Percentiles rank a stretch among this genome's conserved stretches.
Evolutionary conservation across 2,797 vertebrate species (phyloP).

Genomic region (Cyclura pinguis): DNA sequence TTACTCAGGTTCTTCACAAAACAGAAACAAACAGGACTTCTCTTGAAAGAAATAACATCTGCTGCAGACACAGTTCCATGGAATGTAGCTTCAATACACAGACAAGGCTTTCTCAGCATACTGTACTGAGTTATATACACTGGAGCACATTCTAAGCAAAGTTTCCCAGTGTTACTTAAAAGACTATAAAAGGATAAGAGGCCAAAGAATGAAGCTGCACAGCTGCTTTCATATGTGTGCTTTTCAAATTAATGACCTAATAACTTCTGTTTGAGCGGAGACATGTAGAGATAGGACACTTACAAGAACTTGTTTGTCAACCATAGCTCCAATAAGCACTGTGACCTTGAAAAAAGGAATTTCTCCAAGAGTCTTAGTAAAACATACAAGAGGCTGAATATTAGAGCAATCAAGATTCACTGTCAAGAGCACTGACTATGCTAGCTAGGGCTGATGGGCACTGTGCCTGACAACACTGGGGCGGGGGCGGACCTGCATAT

Average conservation of each 20-base stretch:
- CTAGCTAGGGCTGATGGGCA: no score
- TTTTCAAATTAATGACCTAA: not conserved
- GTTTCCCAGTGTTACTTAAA: slow-evolving; percentile 6
- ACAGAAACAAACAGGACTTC: not conserved
- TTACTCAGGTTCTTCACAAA: not conserved
- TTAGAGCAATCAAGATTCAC: not conserved
- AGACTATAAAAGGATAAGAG: not conserved
- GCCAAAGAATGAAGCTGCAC: not conserved
- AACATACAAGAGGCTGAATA: not conserved
- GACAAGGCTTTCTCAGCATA: not conserved
- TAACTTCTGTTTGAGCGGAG: not conserved
- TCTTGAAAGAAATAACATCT: not conserved
- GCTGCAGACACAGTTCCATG: not conserved
- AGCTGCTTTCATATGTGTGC: not conserved
- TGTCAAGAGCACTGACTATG: no score
- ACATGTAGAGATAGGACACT: not conserved
- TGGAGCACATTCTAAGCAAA: not conserved
- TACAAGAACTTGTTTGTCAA: not conserved
- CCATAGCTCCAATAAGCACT: not conserved
- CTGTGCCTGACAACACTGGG: no score
- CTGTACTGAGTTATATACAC: not conserved
- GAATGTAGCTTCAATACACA: not conserved
- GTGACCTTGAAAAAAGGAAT: not conserved
- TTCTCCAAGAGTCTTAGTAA: not conserved
- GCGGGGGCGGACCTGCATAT: no score